Evolutionary conservation across 2,888 invertebrate species (phyloP), one percentile per base, ranked within the genome.

Genomic region (Leptopterna dolabrata): DNA sequence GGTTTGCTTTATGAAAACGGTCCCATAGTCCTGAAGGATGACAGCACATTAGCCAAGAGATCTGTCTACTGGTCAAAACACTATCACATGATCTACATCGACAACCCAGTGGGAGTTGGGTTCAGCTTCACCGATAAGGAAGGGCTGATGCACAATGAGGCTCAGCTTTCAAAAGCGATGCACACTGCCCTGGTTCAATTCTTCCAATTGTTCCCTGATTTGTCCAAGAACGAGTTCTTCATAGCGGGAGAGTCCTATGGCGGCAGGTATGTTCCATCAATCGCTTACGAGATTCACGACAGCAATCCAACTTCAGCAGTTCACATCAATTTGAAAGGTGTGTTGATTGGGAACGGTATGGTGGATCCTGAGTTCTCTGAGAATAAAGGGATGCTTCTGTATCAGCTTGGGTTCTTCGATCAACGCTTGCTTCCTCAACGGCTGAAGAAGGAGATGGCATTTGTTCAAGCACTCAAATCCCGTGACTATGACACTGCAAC

Each of bases 91-190:
- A 92, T 95, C 51, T 95, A 94, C 90, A 93, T 95, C 87, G 95
- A 95, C 90, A 95, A 94, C 89, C 95, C 95, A 3, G 95, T 94
- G 0, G 94, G 94, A 0, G 92, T 92, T 73, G 95, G 95, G 0
- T 95, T 94, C 90, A 95, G 95, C 90, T 95, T 94, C 90, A 94
- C 95, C 0, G 91, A 93, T 0, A 90, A 91, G 76, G 94, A 93
- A 41, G 90, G 89, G 3, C 95, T 94, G 91, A 94, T 94, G 41
- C 91, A 90, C 0, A 92, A 94, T 90, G 93, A 95, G 90, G 91
- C 91, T 0, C 93, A 93, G 90, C 92, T 95, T 7, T 94, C 93
- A 0, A 91, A 92, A 63, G 93, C 94, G 87, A 91, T 95, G 0
- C 93, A 94, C 90, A 92, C 90, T 89, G 91, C 92, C 30, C 87